phyloP scores from a whole-genome alignment of 2,797 vertebrate genomes.

The Artibeus jamaicensis region DNA sequence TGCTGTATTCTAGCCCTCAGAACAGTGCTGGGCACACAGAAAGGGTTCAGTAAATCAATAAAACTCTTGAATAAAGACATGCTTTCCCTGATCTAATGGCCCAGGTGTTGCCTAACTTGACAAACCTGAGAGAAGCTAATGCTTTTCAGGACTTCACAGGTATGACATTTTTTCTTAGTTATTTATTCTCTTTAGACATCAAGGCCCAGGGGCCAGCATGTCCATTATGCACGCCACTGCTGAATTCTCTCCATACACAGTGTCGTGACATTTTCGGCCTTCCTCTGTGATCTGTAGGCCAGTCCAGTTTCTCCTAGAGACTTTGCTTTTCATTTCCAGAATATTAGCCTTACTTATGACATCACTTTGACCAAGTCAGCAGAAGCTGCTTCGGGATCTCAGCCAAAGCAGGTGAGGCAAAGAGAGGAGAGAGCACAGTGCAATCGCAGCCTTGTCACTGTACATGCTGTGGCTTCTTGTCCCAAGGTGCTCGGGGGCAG shows the following conservation, averaged over 20 bases:
- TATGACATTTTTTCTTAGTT: not conserved
- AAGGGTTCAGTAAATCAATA: not conserved
- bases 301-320: conserved; percentile 4
- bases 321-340: not conserved
- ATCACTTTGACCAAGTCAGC: not conserved
- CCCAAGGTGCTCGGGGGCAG: not conserved
- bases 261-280: not conserved
- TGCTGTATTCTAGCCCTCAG: not conserved
- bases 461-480: not conserved
- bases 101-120: not conserved
- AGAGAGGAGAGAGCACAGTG: not conserved
- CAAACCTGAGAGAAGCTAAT: not conserved
- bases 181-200: not conserved
- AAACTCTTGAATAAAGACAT: not conserved
- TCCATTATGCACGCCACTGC: no score
- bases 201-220: not conserved
- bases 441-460: not conserved
- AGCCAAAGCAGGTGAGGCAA: not conserved
- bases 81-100: not conserved
- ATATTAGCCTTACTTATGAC: not conserved
- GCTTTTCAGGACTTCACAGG: not conserved
- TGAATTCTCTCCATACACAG: not conserved
- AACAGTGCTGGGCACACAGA: not conserved
- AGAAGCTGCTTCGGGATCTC: not conserved
- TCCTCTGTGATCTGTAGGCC: not conserved